Conservation (phyloP, 2,113 vertebrate species). For the Sialia sialis region DNA sequence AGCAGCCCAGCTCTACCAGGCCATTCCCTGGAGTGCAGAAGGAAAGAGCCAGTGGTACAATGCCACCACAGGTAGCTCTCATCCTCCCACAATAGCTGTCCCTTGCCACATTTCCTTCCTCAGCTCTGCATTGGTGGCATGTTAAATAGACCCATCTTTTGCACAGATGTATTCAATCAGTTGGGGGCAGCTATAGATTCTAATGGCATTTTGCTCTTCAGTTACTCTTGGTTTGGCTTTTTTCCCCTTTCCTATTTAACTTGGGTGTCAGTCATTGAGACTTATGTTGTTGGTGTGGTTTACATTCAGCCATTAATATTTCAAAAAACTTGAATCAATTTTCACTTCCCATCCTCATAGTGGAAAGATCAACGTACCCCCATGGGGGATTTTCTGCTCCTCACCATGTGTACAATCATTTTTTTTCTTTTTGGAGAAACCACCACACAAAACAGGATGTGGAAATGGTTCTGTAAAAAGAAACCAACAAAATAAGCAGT, state of each 20-base stretch:
- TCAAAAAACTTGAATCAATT: slow-evolving; percentile 7
- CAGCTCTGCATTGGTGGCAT: neutral
- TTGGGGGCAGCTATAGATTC: neutral
- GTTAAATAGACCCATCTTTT: neutral
- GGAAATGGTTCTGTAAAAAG: slow-evolving; percentile 4
- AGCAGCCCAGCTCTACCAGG: neutral
- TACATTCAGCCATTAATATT: neutral
- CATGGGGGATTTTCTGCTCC: slow-evolving; percentile 1
- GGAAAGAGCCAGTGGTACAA: fast-evolving
- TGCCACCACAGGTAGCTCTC: neutral
- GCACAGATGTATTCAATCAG: neutral
- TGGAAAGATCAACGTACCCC: neutral
- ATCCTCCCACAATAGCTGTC: neutral
- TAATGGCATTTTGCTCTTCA: neutral
- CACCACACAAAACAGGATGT: slow-evolving; percentile 37
- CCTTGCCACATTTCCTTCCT: neutral
- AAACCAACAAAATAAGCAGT: slow-evolving; percentile 46
- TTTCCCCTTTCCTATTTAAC: neutral
- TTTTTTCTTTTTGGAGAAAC: slow-evolving; percentile 4
- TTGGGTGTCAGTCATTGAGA: neutral
- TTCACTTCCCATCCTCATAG: slow-evolving; percentile 3
- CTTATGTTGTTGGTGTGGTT: neutral
- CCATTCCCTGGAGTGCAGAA: neutral
- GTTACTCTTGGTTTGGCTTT: neutral
- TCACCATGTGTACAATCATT: neutral